Percentiles rank a stretch among this genome's conserved stretches.
phyloP scores from a whole-genome alignment of 2,888 invertebrate species.

The Chalcis sispes region DNA sequence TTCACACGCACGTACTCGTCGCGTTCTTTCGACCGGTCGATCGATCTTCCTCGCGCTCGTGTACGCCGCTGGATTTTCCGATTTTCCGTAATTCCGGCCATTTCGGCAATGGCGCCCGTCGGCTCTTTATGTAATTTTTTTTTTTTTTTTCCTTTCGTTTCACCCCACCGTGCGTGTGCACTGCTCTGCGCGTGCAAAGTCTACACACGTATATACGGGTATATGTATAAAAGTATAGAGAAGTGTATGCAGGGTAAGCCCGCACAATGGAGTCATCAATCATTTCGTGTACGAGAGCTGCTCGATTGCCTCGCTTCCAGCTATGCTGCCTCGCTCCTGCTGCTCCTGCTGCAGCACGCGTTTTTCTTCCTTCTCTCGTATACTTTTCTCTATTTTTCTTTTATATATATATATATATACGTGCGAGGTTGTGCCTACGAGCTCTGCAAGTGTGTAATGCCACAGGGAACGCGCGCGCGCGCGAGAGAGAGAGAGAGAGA shows the following conservation, averaged over 20 bases:
- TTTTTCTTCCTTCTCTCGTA: background rate
- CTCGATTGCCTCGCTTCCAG: constrained; percentile 66
- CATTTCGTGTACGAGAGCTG: constrained; percentile 73
- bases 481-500: background rate
- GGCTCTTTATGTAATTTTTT: too few relatives aligned
- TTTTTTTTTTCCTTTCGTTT: background rate
- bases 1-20: background rate
- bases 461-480: background rate
- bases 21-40: constrained; percentile 13
- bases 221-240: background rate
- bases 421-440: background rate
- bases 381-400: background rate
- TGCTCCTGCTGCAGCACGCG: background rate
- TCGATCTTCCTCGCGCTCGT: constrained; percentile 55
- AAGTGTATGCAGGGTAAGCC: too few relatives aligned
- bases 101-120: constrained; percentile 70
- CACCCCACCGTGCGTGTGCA: background rate
- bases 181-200: background rate
- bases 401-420: too few relatives aligned
- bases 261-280: constrained; percentile 76
- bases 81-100: constrained; percentile 74
- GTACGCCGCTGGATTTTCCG: constrained; percentile 64
- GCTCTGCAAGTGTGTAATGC: constrained; percentile 28
- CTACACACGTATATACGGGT: constrained; percentile 57
- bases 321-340: constrained; percentile 36